phyloP scores from a whole-genome alignment of 2,797 vertebrate species.

The Gymnodraco acuticeps region DNA sequence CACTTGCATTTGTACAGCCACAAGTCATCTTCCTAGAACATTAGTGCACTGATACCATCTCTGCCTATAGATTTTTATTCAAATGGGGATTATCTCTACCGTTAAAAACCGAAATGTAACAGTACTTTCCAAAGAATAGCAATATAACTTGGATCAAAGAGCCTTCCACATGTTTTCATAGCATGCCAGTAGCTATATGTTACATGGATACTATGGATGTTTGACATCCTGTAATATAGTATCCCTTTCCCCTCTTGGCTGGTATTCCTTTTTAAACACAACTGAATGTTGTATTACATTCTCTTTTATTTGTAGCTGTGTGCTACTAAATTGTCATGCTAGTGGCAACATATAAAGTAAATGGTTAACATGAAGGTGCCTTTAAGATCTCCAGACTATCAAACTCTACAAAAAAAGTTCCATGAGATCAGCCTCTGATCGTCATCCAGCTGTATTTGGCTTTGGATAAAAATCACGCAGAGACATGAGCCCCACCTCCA shows the following conservation, averaged over 20 bases:
- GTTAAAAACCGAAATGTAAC: constrained; percentile 26
- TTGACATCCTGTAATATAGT: constrained; percentile 16
- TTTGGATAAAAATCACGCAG: constrained; percentile 67
- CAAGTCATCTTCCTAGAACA: constrained; percentile 18
- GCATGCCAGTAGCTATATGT: constrained; percentile 28
- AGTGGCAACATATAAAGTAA: constrained; percentile 21
- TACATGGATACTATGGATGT: background rate
- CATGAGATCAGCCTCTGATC: constrained; percentile 57
- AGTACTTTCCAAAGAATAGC: constrained; percentile 46
- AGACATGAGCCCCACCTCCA: constrained; percentile 45
- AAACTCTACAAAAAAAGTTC: constrained; percentile 51
- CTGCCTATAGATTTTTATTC: constrained; percentile 37
- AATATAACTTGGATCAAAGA: constrained; percentile 31
- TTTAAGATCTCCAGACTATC: constrained; percentile 44
- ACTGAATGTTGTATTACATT: constrained; percentile 12
- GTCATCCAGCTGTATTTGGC: constrained; percentile 67
- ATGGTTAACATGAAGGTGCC: constrained; percentile 34
- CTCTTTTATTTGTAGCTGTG: constrained; percentile 22
- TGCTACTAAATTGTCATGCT: constrained; percentile 19
- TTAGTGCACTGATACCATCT: constrained; percentile 38
- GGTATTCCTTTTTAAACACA: constrained; percentile 7
- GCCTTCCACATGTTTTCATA: constrained; percentile 34
- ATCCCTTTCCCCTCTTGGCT: constrained; percentile 25
- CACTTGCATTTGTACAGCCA: constrained; percentile 19
- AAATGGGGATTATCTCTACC: constrained; percentile 36